Evolutionary conservation across 2,113 vertebrate genomes (phyloP).

Genomic region (Barbus barbus): DNA sequence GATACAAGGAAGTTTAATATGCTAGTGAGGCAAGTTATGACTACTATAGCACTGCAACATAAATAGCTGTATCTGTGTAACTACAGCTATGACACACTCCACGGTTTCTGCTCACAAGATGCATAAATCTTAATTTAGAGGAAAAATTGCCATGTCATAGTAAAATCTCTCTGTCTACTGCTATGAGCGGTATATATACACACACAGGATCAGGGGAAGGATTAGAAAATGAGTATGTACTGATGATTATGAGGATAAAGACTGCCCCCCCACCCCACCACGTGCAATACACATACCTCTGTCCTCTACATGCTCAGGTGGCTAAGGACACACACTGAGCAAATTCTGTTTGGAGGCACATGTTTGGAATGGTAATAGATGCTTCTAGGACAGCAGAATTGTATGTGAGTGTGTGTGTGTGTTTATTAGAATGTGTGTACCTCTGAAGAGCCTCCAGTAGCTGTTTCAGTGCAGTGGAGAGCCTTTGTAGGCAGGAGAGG

Average conservation of each 20-base stretch:
- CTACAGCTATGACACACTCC: not conserved
- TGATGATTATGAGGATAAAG: not conserved
- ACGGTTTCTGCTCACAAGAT: not conserved
- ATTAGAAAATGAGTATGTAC: not conserved
- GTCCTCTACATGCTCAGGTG: constrained; percentile 6
- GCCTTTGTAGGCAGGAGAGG: constrained; percentile 79
- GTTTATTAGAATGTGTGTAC: constrained; percentile 70
- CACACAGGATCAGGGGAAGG: not conserved
- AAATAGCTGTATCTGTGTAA: constrained; percentile 7
- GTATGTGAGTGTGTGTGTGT: not conserved
- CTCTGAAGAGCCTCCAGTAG: constrained; percentile 84
- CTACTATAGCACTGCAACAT: not conserved
- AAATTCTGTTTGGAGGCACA: constrained; percentile 3
- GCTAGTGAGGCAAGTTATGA: not conserved
- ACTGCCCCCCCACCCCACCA: not conserved
- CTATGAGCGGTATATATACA: not conserved
- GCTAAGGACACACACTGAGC: constrained; percentile 5
- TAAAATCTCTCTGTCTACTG: not conserved
- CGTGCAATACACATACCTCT: not conserved
- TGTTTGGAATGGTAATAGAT: constrained; percentile 10
- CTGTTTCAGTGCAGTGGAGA: constrained; percentile 80
- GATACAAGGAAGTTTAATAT: not conserved
- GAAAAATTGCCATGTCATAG: constrained; percentile 17
- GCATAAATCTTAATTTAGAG: constrained; percentile 1
- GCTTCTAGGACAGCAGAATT: not conserved